Evolutionary conservation across 2,888 invertebrate species (phyloP).

Genomic region (Phengaris arion): DNA sequence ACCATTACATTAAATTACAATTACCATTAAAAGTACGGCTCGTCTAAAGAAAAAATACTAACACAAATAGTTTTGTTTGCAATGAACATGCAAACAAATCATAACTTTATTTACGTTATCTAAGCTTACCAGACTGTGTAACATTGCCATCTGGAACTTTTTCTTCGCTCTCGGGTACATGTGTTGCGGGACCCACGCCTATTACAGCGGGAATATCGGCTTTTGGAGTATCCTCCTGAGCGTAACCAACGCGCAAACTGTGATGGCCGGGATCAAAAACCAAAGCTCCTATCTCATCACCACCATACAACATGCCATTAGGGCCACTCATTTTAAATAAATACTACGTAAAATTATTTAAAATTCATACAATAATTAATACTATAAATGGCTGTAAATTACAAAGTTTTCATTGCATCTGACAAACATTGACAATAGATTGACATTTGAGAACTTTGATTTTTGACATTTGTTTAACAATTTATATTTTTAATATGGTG

Average conservation of each 20-base stretch:
- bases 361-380: constrained; percentile 16
- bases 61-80: neutral
- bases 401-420: constrained; percentile 1
- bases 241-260: constrained; percentile 93
- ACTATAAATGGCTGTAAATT: neutral
- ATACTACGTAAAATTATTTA: constrained; percentile 6
- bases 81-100: neutral
- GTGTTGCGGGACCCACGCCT: constrained; percentile 87
- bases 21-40: too few species aligned
- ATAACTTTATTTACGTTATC: neutral
- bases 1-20: too few species aligned
- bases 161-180: constrained; percentile 86
- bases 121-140: constrained; percentile 74
- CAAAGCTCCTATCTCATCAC: constrained; percentile 98
- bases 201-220: constrained; percentile 97
- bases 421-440: constrained; percentile 6
- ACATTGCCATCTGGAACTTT: constrained; percentile 87
- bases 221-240: constrained; percentile 99
- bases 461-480: too few species aligned
- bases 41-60: too few species aligned
- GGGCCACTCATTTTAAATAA: constrained; percentile 64
- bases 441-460: neutral
- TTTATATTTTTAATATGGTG: too few species aligned
- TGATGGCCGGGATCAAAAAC: constrained; percentile 94
- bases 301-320: constrained; percentile 90